phyloP scores from a whole-genome alignment of 1,140 invertebrate genomes.

The Cyclina sinensis region DNA sequence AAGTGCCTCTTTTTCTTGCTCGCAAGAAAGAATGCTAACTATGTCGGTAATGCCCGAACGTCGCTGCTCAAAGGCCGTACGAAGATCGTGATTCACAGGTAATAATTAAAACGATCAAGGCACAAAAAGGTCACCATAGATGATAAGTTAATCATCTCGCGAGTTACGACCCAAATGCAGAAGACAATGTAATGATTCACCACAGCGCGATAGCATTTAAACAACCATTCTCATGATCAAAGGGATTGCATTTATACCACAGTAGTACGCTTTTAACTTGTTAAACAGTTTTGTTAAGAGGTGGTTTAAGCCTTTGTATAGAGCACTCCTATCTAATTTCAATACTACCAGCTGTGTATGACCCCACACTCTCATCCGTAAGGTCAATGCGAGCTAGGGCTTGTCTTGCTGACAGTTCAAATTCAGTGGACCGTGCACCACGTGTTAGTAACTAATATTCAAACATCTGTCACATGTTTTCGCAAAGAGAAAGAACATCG shows the following conservation, averaged over 20 bases:
- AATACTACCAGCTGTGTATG: neutral
- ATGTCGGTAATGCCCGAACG: neutral
- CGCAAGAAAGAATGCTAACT: no score
- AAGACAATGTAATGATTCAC: constrained; percentile 27
- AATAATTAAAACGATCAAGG: neutral
- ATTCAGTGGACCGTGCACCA: neutral
- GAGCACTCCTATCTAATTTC: neutral
- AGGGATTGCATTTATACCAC: neutral
- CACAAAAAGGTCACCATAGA: neutral
- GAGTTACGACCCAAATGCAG: neutral
- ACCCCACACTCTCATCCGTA: neutral
- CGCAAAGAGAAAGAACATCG: neutral
- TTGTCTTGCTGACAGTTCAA: neutral
- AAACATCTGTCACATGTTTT: constrained; percentile 31
- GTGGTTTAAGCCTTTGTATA: neutral
- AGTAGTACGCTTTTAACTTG: constrained; percentile 4
- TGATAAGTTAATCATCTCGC: neutral
- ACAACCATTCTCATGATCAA: constrained; percentile 3
- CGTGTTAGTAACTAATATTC: constrained; percentile 10
- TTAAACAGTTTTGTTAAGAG: neutral
- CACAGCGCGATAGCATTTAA: no score
- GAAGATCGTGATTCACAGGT: neutral
- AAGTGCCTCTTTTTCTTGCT: no score
- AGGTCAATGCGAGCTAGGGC: constrained; percentile 6
- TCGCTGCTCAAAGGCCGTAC: neutral